These are phyloP conservation scores for Caenorhabditis panamensis DNA, from an alignment of 2,888 invertebrate genomes.

Conservation along the genomic window DNA sequence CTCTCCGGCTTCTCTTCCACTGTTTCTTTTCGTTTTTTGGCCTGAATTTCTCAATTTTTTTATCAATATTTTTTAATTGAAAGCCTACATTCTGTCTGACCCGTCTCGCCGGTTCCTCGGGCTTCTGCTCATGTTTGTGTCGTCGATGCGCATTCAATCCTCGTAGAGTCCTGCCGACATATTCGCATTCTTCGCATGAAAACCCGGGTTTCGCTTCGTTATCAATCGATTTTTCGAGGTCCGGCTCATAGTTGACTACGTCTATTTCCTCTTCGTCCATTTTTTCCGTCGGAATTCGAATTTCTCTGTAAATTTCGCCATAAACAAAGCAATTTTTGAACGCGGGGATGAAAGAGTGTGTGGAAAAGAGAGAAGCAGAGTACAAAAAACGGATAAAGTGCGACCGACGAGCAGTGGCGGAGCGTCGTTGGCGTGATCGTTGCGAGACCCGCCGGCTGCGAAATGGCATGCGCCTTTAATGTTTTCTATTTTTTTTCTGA, in stretches of 20 bases:
- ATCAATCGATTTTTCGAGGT: not conserved
- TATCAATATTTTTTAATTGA: no score
- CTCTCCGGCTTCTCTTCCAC: not conserved
- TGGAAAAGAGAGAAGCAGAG: conserved; percentile 20
- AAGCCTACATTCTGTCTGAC: not conserved
- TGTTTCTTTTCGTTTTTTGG: not conserved
- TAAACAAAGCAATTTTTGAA: conserved; percentile 16
- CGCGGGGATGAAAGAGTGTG: conserved; percentile 10
- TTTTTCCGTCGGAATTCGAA: conserved; percentile 4
- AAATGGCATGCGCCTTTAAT: conserved; percentile 49
- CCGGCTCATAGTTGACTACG: conserved; percentile 29
- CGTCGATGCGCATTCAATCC: conserved; percentile 19
- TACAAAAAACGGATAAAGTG: conserved; percentile 29
- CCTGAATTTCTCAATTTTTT: conserved; percentile 6
- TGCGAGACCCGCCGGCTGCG: conserved; percentile 34
- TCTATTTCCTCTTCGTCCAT: conserved; percentile 50
- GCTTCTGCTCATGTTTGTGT: conserved; percentile 21
- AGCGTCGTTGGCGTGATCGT: conserved; percentile 39
- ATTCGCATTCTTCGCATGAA: conserved; percentile 18
- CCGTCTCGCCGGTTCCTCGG: not conserved
- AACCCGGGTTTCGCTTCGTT: not conserved
- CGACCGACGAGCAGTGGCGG: not conserved
- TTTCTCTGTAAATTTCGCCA: not conserved
- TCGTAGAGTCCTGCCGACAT: conserved; percentile 13
- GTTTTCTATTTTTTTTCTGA: conserved; percentile 2